Conservation (phyloP, 53 echinoderm and acorn worm species). For the Pentamera pediparva region DNA sequence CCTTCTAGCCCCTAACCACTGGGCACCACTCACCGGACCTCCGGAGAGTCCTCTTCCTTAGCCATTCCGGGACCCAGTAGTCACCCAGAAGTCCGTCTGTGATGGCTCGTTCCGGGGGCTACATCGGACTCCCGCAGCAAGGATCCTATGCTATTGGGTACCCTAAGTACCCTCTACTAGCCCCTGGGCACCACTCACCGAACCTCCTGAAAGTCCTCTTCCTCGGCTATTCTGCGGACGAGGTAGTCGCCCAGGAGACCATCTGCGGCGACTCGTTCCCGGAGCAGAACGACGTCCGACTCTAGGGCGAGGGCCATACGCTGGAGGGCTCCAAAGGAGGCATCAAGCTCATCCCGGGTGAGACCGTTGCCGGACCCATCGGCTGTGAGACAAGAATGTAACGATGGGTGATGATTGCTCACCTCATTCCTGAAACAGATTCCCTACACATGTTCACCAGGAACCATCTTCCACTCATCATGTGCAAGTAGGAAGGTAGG, state of each 20-base stretch:
- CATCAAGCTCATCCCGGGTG: slow-evolving; percentile 73
- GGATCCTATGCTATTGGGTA: background rate
- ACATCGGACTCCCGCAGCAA: background rate
- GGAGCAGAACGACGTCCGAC: slow-evolving; percentile 50
- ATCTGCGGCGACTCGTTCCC: slow-evolving; percentile 55
- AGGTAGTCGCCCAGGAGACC: slow-evolving; percentile 73
- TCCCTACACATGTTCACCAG: too few species aligned
- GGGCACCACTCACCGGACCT: slow-evolving; percentile 96
- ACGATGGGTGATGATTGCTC: background rate
- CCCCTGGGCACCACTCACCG: slow-evolving; percentile 36
- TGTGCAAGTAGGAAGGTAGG: too few species aligned
- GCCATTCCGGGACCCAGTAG: slow-evolving; percentile 71
- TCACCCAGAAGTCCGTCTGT: slow-evolving; percentile 63
- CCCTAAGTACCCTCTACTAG: background rate
- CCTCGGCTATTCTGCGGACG: slow-evolving; percentile 76
- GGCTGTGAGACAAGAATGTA: slow-evolving; percentile 22
- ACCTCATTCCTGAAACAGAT: too few species aligned
- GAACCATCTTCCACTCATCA: too few species aligned
- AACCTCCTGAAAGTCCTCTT: slow-evolving; percentile 91
- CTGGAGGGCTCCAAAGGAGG: slow-evolving; percentile 73
- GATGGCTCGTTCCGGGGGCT: slow-evolving; percentile 50
- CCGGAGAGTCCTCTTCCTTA: slow-evolving; percentile 85
- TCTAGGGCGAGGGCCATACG: slow-evolving; percentile 57
- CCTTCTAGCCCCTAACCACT: too few species aligned
- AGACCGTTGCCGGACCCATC: slow-evolving; percentile 82